A percentile compares a stretch with the other conserved stretches of the same genome.
Evolutionary conservation across 2,113 vertebrate species (phyloP).

Genomic region (Enhydra lutris): DNA sequence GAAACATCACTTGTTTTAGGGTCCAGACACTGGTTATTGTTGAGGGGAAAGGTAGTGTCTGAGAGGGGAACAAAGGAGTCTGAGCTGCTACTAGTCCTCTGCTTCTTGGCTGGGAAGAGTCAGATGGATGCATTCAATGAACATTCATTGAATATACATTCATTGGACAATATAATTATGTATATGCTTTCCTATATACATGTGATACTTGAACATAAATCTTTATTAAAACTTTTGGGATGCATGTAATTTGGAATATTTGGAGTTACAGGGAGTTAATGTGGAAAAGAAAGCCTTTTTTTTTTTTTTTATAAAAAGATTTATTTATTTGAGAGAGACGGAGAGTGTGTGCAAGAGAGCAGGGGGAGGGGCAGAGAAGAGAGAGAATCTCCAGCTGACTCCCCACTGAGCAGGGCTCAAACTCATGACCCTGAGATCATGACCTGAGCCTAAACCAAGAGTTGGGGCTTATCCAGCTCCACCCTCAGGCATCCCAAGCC

Average conservation of each 20-base stretch:
- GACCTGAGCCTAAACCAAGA: too few relatives aligned
- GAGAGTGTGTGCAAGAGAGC: too few relatives aligned
- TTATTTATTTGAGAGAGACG: too few relatives aligned
- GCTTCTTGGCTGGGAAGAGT: not conserved
- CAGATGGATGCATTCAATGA: not conserved
- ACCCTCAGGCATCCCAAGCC: not conserved
- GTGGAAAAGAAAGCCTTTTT: not conserved
- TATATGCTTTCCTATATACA: not conserved
- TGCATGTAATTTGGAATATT: not conserved
- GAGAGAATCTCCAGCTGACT: too few relatives aligned
- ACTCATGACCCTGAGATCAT: too few relatives aligned
- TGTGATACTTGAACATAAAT: not conserved
- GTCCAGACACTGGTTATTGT: not conserved
- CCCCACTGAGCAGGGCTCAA: too few relatives aligned
- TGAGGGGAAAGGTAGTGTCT: not conserved
- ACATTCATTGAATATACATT: not conserved
- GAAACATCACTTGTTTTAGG: not conserved
- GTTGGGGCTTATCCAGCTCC: too few relatives aligned
- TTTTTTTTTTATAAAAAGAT: not conserved
- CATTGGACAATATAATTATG: not conserved
- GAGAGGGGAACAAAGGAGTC: not conserved
- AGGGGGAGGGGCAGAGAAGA: too few relatives aligned
- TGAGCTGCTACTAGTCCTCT: not conserved
- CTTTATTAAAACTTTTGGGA: not conserved
- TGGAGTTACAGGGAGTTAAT: not conserved